Evolutionary conservation across 2,113 vertebrate species (phyloP), one percentile per base, ranked within the genome.

Genomic region (Seriola dumerili): DNA sequence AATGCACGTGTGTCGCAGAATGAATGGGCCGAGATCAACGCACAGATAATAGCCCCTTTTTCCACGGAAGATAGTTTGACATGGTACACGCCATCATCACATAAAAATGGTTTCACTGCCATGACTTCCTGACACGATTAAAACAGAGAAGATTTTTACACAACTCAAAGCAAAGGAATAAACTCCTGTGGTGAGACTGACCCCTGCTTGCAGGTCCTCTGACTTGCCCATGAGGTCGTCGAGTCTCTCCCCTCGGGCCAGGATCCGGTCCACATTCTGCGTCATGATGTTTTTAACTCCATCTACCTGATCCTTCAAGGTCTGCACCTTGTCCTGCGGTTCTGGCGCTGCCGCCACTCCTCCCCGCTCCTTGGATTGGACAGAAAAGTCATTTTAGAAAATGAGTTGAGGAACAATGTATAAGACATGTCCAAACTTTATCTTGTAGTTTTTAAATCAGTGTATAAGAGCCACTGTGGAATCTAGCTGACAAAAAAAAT

Each of bases 241-340:
- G 79, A 99, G 81, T 66, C 97, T 95, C 86, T 99, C 97, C 0
- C 97, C 98, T 3, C 97, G 95, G 0, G 97, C 97, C 94, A 99
- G 94, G 90, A 99, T 98, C 17, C 97, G 93, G 83, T 99, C 97
- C 79, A 99, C 96, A 3, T 98, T 99, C 91, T 97, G 94, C 0
- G 96, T 97, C 98, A 98, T 99, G 79, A 98, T 97, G 84, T 92
- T 89, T 79, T 96, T 98, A 61, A 98, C 97, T 0, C 96, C 97
- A 21, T 98, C 97, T 44, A 98, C 97, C 93, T 98, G 96, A 2
- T 85, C 94, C 94, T 91, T 96, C 80, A 99, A 88, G 32, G 88
- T 2, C 90, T 85, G 88, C 52, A 98, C 96, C 0, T 88, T 95
- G 83, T 94, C 86, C 81, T 67, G 88, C 40, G 84, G 46, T 88